Percentiles rank a stretch among this genome's conserved stretches.
phyloP scores from a whole-genome alignment of 1,140 invertebrate genomes.

The Tetramorium simillimum region DNA sequence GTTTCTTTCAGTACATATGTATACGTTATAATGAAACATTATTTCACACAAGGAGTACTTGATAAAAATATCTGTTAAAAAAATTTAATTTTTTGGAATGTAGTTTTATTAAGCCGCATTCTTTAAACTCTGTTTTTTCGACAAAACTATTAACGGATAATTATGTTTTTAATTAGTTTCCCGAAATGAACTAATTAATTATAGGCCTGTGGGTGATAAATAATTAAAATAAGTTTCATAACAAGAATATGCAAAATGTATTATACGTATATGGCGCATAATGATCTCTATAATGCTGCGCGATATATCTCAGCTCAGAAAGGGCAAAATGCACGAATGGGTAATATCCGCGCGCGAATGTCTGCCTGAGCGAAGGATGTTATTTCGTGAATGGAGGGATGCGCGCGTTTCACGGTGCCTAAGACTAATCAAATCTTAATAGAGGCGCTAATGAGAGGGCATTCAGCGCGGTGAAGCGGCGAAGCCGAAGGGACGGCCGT shows the following conservation, averaged over 20 bases:
- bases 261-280: not conserved
- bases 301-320: slow-evolving; percentile 9
- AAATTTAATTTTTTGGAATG: not conserved
- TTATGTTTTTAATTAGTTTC: not conserved
- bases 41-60: not conserved
- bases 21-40: not conserved
- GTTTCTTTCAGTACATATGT: not conserved
- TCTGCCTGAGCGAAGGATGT: slow-evolving; percentile 69
- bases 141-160: not conserved
- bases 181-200: not conserved
- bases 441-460: slow-evolving; percentile 83
- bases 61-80: not conserved
- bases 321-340: slow-evolving; percentile 14
- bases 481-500: slow-evolving; percentile 42
- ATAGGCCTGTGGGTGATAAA: not conserved
- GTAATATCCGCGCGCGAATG: slow-evolving; percentile 28
- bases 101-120: not conserved
- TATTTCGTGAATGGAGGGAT: slow-evolving; percentile 77
- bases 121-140: not conserved
- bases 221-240: not conserved
- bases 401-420: slow-evolving; percentile 76
- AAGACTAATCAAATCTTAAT: slow-evolving; percentile 84
- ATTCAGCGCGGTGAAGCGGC: slow-evolving; percentile 72
- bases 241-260: not conserved
- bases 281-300: not conserved